Conservation (phyloP, 2,888 invertebrate genomes). For the Drosophila demipolita region DNA sequence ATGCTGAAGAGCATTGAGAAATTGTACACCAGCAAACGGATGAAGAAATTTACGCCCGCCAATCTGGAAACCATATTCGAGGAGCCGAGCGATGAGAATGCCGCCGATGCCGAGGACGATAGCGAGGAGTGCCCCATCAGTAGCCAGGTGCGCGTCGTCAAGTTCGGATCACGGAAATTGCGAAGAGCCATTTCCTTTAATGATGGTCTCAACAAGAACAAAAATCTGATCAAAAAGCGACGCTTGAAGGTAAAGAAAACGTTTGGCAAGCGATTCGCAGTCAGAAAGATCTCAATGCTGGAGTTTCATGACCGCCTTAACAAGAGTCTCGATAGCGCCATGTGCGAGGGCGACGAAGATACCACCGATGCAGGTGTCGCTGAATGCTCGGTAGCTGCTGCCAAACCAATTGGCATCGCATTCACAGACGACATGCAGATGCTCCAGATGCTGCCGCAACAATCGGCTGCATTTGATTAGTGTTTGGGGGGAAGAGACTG, state of each 20-base stretch:
- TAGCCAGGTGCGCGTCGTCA: conserved; percentile 69
- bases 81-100: conserved; percentile 75
- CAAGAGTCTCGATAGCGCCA: conserved; percentile 77
- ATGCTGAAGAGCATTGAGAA: conserved; percentile 76
- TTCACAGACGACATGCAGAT: conserved; percentile 53
- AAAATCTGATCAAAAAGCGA: conserved; percentile 79
- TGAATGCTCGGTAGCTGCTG: background rate
- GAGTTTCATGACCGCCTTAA: conserved; percentile 82
- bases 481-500: conserved; percentile 2
- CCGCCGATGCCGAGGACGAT: conserved; percentile 69
- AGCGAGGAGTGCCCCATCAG: conserved; percentile 67
- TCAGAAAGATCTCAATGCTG: conserved; percentile 81
- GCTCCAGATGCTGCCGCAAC: conserved; percentile 19
- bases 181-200: conserved; percentile 78
- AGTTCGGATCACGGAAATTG: conserved; percentile 76
- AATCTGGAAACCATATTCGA: conserved; percentile 83
- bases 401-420: conserved; percentile 3
- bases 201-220: conserved; percentile 80
- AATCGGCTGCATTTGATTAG: conserved; percentile 41
- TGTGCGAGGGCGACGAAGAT: conserved; percentile 63
- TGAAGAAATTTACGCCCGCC: conserved; percentile 81
- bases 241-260: conserved; percentile 82
- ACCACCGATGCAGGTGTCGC: conserved; percentile 5
- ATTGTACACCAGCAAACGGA: conserved; percentile 78
- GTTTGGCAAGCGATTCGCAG: conserved; percentile 76